Conservation (phyloP, 2,113 vertebrate genomes). For the Perca flavescens region DNA sequence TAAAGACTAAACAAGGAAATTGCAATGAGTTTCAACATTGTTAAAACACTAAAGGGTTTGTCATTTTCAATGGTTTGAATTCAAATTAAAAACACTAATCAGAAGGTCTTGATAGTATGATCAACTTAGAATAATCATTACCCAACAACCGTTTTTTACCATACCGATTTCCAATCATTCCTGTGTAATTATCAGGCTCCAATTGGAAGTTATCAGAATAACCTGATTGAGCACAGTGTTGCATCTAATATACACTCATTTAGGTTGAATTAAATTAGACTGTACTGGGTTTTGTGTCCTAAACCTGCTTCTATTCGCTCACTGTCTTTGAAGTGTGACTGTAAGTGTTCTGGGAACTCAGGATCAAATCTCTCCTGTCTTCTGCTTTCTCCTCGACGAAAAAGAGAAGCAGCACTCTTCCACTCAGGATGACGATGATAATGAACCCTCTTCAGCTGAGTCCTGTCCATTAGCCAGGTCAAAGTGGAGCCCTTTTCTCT, state of each 20-base stretch:
- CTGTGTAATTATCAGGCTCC: not conserved
- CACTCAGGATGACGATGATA: constrained; percentile 8
- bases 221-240: not conserved
- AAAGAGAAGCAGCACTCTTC: constrained; percentile 16
- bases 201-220: not conserved
- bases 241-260: not conserved
- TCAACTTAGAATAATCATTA: not conserved
- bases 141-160: not conserved
- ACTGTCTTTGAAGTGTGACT: constrained; percentile 5
- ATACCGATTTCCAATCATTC: not conserved
- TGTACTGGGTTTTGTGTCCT: not conserved
- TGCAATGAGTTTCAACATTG: not conserved
- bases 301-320: constrained; percentile 2
- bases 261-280: not conserved
- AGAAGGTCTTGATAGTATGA: not conserved
- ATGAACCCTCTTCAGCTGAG: constrained; percentile 29
- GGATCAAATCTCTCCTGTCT: constrained; percentile 2
- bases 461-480: constrained; percentile 7
- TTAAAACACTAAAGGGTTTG: not conserved
- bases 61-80: not conserved
- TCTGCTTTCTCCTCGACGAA: constrained; percentile 4
- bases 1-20: not conserved
- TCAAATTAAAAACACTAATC: not conserved
- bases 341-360: constrained; percentile 1
- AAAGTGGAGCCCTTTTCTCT: constrained; percentile 12